Evolutionary conservation across 2,888 invertebrate species (phyloP), one percentile per base, ranked within the genome.

Genomic region (Dryadula phaetusa): DNA sequence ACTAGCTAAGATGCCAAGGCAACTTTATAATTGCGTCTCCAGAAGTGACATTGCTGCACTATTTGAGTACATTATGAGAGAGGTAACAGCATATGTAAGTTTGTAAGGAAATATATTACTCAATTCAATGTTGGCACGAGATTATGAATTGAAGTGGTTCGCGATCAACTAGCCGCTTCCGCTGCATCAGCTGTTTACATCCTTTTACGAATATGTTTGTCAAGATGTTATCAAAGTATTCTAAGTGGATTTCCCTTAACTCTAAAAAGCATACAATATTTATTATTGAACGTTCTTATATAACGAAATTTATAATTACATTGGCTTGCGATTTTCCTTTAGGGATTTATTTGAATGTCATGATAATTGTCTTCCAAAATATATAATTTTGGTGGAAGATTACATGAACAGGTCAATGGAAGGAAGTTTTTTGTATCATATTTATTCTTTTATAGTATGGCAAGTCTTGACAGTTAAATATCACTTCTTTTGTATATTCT

Each of bases 101-200:
- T 84, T 82, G 88, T 86, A 86, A 90, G 89, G 79, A 85, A 85
- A 83, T 83, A 82, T 85, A 84, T 90, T 90, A 91, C 86, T 88
- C 89, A 90, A 92, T 90, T 87, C 84, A 80, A 82, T 89, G 88
- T 88, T 88, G 88, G 88, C 85, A 87, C 84, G 86, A 88, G 88
- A 88, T 88, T 89, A 90, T 89, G 87, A 89, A 86, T 87, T 89
- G 89, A 87, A 90, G 90, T 90, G 91, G 90, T 91, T 89, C 86
- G 90, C 87, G 89, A 90, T 90, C 89, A 92, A 91, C 90, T 85
- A 87, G 88, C 82, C 81, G 86, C 83, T 91, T 92, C 92, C 92
- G 92, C 81, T 82, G 79, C 76, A 73, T 86, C 88, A 88, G 87
- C 88, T 89, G 90, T 87, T 87, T 80, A 64, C 64, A 69, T 71